These are phyloP conservation scores for Vespertilio murinus DNA, from an alignment of 2,797 vertebrate genomes.

Conservation along the genomic window DNA sequence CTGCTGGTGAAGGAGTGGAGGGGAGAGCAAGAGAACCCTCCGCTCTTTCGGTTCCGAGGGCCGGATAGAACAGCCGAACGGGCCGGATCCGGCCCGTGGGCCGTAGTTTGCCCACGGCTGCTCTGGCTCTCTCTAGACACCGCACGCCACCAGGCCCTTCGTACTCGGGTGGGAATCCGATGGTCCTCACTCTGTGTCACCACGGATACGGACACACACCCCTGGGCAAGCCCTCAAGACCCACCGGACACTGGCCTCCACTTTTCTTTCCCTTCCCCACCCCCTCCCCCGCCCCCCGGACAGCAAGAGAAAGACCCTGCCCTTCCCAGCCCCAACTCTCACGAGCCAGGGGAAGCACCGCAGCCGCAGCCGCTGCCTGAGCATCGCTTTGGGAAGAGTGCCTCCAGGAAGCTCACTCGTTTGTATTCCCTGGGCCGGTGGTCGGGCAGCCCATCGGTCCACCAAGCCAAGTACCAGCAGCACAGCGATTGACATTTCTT, in stretches of 20 bases:
- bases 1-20: no score
- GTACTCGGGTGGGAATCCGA: not conserved
- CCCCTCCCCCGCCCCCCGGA: not conserved
- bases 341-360: not conserved
- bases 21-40: no score
- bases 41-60: no score
- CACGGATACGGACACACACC: no score
- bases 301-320: not conserved
- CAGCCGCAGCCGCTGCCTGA: not conserved
- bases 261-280: constrained; percentile 37
- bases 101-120: no score
- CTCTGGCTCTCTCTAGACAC: not conserved
- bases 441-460: no score
- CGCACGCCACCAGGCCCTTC: not conserved
- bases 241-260: not conserved
- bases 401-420: constrained; percentile 10
- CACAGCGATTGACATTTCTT: no score
- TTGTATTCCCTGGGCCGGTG: not conserved
- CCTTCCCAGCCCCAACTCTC: constrained; percentile 16
- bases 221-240: not conserved
- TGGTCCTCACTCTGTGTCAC: not conserved
- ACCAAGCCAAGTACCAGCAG: no score
- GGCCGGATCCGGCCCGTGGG: no score
- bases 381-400: constrained; percentile 53
- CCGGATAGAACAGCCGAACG: no score